phyloP scores from a whole-genome alignment of 92 coral and sea anemone species.

The Muricea muricata region DNA sequence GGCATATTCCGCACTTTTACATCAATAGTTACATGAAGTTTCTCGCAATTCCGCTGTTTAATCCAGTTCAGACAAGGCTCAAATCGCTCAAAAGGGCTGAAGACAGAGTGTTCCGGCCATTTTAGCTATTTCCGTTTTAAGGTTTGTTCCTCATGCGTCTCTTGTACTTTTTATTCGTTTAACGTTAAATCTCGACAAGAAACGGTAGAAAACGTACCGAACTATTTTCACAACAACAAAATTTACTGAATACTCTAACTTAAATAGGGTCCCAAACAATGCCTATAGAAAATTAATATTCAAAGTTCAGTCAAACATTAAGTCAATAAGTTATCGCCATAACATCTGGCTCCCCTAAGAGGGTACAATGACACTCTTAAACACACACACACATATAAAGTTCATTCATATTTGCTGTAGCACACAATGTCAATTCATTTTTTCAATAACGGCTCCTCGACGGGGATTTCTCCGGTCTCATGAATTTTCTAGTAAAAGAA shows the following conservation, averaged over 20 bases:
- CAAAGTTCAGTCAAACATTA: neutral
- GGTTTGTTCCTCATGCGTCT: constrained; percentile 6
- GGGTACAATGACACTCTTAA: neutral
- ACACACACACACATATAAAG: neutral
- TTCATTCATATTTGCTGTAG: neutral
- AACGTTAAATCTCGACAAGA: neutral
- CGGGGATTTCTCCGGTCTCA: neutral
- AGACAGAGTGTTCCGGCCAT: too few species aligned
- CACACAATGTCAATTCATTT: neutral
- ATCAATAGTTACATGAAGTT: too few species aligned
- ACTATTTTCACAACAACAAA: neutral
- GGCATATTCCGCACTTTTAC: too few species aligned
- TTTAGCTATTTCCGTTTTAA: too few species aligned
- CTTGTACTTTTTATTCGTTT: neutral
- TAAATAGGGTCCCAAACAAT: neutral
- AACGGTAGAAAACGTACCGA: constrained; percentile 17
- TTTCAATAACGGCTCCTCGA: neutral
- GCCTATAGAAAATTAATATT: neutral
- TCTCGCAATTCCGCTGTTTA: too few species aligned
- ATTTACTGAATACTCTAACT: neutral
- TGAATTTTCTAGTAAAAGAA: constrained; percentile 22
- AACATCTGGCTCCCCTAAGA: constrained; percentile 20
- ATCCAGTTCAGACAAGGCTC: too few species aligned
- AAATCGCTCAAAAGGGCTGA: too few species aligned
- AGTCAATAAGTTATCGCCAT: neutral